Evolutionary conservation across 2,797 vertebrate genomes (phyloP).

Genomic region (Galaxias olidus): DNA sequence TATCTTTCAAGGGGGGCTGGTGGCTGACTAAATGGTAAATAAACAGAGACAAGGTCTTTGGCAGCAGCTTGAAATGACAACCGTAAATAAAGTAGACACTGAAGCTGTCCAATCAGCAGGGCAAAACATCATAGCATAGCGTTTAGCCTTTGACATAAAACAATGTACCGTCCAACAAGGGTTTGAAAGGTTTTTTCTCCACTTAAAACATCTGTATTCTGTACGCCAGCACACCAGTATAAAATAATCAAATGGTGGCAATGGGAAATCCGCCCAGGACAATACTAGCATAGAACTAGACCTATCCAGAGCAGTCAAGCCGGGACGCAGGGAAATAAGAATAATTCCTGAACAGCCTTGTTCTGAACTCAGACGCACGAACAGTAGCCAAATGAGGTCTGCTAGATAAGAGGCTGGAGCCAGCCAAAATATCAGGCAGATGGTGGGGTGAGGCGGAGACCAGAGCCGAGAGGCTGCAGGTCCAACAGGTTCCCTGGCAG

Average conservation of each 20-base stretch:
- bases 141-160: too few relatives aligned
- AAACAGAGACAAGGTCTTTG: conserved; percentile 52
- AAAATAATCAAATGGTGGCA: too few relatives aligned
- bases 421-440: neutral
- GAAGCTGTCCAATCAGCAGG: too few relatives aligned
- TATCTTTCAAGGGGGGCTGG: conserved; percentile 41
- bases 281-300: conserved; percentile 14
- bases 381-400: conserved; percentile 7
- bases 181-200: too few relatives aligned
- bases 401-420: neutral
- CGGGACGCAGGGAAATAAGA: conserved; percentile 3
- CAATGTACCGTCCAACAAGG: too few relatives aligned
- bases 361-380: neutral
- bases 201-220: too few relatives aligned
- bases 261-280: too few relatives aligned
- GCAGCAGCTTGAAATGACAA: conserved; percentile 13
- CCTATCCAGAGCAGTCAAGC: conserved; percentile 34
- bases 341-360: neutral
- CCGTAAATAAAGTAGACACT: neutral
- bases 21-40: conserved; percentile 50
- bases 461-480: neutral
- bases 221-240: too few relatives aligned
- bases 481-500: neutral
- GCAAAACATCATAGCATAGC: too few relatives aligned
- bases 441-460: neutral